phyloP scores from a whole-genome alignment of 2,888 invertebrate species.

The Archaeoteleia sp. region DNA sequence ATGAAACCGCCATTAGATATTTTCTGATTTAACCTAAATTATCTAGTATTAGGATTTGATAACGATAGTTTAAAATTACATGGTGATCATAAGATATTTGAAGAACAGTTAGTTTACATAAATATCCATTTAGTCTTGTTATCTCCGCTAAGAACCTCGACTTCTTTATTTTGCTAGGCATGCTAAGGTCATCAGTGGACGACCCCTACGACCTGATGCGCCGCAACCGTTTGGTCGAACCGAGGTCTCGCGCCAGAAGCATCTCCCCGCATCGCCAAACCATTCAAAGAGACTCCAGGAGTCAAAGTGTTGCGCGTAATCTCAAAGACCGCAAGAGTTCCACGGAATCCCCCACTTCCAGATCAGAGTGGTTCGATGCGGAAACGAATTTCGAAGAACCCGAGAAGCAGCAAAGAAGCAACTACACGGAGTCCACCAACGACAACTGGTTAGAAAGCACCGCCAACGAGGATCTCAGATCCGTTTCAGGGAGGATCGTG shows the following conservation, averaged over 20 bases:
- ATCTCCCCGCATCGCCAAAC: constrained; percentile 70
- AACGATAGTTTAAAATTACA: constrained; percentile 21
- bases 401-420: constrained; percentile 15
- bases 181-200: constrained; percentile 67
- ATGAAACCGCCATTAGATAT: too few relatives aligned
- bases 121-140: constrained; percentile 14
- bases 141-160: constrained; percentile 18
- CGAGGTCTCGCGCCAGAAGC: constrained; percentile 75
- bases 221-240: constrained; percentile 83
- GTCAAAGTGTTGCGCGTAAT: constrained; percentile 72
- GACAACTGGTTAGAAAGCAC: constrained; percentile 23
- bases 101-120: constrained; percentile 24
- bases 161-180: constrained; percentile 57
- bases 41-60: too few relatives aligned
- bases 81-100: constrained; percentile 29
- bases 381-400: constrained; percentile 44
- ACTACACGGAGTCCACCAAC: constrained; percentile 10
- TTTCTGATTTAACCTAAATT: too few relatives aligned
- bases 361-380: constrained; percentile 69
- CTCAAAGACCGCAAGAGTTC: constrained; percentile 56
- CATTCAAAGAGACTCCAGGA: constrained; percentile 71
- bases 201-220: constrained; percentile 90
- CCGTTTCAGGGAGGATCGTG: constrained; percentile 51
- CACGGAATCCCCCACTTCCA: constrained; percentile 57
- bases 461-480: constrained; percentile 41